phyloP scores from a whole-genome alignment of 2,113 vertebrate genomes.

The Mionectes macconnelli region DNA sequence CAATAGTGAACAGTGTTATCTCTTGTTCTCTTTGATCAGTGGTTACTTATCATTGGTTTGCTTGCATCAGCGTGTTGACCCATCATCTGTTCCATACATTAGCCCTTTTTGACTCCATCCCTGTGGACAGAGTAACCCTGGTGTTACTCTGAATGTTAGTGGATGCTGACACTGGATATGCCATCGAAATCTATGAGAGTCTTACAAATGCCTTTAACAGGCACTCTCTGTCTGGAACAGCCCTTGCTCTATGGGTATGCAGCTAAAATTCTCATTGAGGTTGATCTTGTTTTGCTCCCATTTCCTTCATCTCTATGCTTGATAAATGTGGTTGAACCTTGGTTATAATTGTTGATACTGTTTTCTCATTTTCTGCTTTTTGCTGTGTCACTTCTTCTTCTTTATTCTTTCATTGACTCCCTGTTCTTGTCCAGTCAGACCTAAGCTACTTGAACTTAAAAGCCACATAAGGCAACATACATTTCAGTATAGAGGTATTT shows the following conservation, averaged over 20 bases:
- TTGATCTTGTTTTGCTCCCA: neutral
- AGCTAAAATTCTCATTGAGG: neutral
- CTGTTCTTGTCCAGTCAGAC: neutral
- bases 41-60: neutral
- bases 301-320: neutral
- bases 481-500: neutral
- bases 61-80: neutral
- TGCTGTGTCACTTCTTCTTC: neutral
- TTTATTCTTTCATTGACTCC: neutral
- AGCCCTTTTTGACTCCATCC: neutral
- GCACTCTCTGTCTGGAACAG: neutral
- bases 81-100: neutral
- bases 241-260: neutral
- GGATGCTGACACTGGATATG: neutral
- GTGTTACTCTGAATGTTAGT: neutral
- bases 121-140: neutral
- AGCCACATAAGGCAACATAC: neutral
- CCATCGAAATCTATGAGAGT: neutral
- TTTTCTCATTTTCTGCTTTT: neutral
- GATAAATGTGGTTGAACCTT: neutral
- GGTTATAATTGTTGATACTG: neutral
- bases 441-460: neutral
- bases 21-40: neutral
- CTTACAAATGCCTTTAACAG: accelerated
- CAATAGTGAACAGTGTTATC: neutral